Percentiles rank a stretch among this genome's conserved stretches.
Evolutionary conservation across 2,888 invertebrate genomes (phyloP).

Genomic region (Agonopterix arenella): DNA sequence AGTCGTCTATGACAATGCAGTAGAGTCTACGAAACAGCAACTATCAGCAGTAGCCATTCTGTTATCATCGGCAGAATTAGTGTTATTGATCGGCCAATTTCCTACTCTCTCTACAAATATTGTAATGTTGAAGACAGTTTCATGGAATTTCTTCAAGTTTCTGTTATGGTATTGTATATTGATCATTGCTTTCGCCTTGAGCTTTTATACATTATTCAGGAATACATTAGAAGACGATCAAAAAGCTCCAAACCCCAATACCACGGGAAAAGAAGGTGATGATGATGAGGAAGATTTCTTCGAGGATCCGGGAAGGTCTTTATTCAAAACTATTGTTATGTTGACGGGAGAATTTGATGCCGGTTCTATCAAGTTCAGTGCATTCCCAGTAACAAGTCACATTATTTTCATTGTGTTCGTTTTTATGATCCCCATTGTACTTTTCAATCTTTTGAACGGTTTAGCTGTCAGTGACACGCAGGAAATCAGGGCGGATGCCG

Average conservation of each 20-base stretch:
- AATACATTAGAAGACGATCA: constrained; percentile 50
- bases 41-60: constrained; percentile 85
- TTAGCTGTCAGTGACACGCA: constrained; percentile 91
- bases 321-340: constrained; percentile 92
- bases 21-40: constrained; percentile 77
- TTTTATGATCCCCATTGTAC: constrained; percentile 88
- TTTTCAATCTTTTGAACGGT: constrained; percentile 90
- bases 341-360: constrained; percentile 92
- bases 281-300: constrained; percentile 81
- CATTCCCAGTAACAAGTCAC: constrained; percentile 83
- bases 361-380: constrained; percentile 83
- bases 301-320: constrained; percentile 80
- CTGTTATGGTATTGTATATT: constrained; percentile 87
- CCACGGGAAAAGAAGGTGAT: constrained; percentile 29
- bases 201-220: constrained; percentile 87
- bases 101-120: constrained; percentile 88
- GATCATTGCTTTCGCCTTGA: constrained; percentile 87
- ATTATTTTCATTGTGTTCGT: constrained; percentile 87
- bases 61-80: constrained; percentile 85
- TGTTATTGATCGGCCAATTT: constrained; percentile 87
- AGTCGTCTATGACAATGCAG: constrained; percentile 69
- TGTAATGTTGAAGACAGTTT: constrained; percentile 89
- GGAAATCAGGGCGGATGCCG: constrained; percentile 86
- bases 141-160: constrained; percentile 87
- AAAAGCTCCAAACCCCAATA: constrained; percentile 53